Base-by-base conservation (phyloP, 2,113 vertebrate species). In the Nycticorax nycticorax region DNA sequence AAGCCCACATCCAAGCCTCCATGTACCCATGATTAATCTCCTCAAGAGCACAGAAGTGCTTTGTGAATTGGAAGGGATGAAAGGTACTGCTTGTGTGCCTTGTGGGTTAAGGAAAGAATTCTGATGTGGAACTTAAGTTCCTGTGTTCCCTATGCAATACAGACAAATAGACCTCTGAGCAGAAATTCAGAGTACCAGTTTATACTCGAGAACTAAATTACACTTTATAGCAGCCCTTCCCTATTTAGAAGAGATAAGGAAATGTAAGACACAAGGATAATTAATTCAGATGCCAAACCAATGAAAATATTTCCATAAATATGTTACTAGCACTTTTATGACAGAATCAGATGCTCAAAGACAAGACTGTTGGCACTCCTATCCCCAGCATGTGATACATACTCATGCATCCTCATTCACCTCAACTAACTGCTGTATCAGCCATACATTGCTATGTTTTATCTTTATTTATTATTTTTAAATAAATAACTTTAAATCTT, bases 361-460 rank as follows among this genome's bases (percentile, higher is more conserved):
- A 32, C 37, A 74, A 55, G 21, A 27, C 18, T 41, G 5, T 52
- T 71, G 10, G 7, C 17, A 27, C 12, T 53, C 10, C 3, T 41
- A 27, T 1, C 2, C 7, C 3, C 33, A 41, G 12, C 6, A 75
- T 22, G 4, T 43, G 26, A 26, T 32, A 39, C 1, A 35, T 12
- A 24, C 3, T 63, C 32, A 12, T 15, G 22, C 14, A 79, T 60
- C 11, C 15, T 92, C 22, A 33, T 60, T 71, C 19, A 67, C 22
- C 19, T 71, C 24, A 59, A 8, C 9, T 56, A 56, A 62, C 22
- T 53, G 20, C 8, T 47, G 1, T 57, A 59, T 59, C 28, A 57
- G 21, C 12, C 27, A 57, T 14, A 32, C 32, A 69, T 37, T 50
- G 2, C 17, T 82, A 17, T 64, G 55, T 41, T 72, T 88, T 74